phyloP scores from a whole-genome alignment of 2,888 invertebrate genomes.

The Eudasyphora cyanicolor region DNA sequence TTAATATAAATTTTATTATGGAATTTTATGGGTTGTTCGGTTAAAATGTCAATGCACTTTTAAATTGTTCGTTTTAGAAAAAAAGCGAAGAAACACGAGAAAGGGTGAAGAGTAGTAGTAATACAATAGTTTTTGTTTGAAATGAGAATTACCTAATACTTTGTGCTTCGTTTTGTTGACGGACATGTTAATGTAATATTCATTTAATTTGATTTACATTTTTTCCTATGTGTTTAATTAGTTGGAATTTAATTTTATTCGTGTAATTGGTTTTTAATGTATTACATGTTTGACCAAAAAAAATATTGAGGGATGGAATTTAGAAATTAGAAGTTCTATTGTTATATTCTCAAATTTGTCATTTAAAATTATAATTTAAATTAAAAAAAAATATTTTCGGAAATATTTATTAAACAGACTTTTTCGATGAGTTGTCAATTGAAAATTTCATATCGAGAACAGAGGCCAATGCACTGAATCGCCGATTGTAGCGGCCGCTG shows the following conservation, averaged over 20 bases:
- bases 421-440: too few relatives aligned
- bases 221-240: neutral
- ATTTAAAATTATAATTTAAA: too few relatives aligned
- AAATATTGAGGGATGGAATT: neutral
- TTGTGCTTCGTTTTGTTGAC: neutral
- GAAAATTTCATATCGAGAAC: too few relatives aligned
- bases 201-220: neutral
- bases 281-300: neutral
- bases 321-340: neutral
- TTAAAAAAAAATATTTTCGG: too few relatives aligned
- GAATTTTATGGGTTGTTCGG: conserved; percentile 62
- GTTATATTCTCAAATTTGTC: too few relatives aligned
- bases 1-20: conserved; percentile 59
- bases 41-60: conserved; percentile 65
- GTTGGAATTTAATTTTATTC: neutral
- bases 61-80: conserved; percentile 54
- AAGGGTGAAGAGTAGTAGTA: neutral
- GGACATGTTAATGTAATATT: neutral
- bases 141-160: neutral
- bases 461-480: too few relatives aligned
- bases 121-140: too few relatives aligned
- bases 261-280: neutral
- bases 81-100: neutral
- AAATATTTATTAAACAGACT: too few relatives aligned
- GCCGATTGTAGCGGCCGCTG: too few relatives aligned